Conservation (phyloP, 1,140 invertebrate species). For the Amphibalanus amphitrite region DNA sequence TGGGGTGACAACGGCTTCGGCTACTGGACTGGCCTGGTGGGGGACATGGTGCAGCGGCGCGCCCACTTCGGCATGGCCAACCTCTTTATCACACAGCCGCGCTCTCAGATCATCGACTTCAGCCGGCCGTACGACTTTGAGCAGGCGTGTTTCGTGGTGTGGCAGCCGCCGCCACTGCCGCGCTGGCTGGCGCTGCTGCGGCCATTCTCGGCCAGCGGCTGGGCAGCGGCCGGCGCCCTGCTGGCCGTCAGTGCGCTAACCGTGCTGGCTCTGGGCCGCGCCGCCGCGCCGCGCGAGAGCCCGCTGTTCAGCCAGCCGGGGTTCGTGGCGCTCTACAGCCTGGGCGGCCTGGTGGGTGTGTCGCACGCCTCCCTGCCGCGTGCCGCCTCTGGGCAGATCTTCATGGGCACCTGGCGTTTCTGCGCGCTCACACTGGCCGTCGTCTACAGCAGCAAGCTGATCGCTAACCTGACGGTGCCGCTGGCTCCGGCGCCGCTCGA, state of each 20-base stretch:
- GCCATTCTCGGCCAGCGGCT: constrained; percentile 10
- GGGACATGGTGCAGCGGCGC: constrained; percentile 13
- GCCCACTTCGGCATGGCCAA: constrained; percentile 18
- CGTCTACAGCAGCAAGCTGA: constrained; percentile 16
- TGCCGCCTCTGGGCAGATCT: constrained; percentile 7
- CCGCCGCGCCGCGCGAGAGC: not conserved
- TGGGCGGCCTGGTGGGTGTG: no score
- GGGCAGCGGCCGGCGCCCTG: not conserved
- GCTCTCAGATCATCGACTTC: constrained; percentile 16
- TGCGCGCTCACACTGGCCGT: constrained; percentile 13
- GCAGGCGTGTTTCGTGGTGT: constrained; percentile 15
- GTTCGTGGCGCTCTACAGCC: no score
- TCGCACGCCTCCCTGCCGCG: no score
- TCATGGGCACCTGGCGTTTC: constrained; percentile 12
- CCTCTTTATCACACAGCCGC: constrained; percentile 17
- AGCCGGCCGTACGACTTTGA: constrained; percentile 15
- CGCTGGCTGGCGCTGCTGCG: constrained; percentile 16
- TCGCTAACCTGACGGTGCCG: constrained; percentile 14
- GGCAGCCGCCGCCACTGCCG: constrained; percentile 9
- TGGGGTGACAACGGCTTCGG: constrained; percentile 18
- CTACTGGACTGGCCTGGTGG: constrained; percentile 18
- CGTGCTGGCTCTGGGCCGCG: not conserved
- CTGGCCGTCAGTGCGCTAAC: not conserved
- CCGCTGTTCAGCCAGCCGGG: no score
- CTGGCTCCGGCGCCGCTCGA: constrained; percentile 14